Percentiles rank a stretch among this genome's conserved stretches.
Evolutionary conservation across 2,113 vertebrate species (phyloP).

Genomic region (Tauraco erythrolophus): DNA sequence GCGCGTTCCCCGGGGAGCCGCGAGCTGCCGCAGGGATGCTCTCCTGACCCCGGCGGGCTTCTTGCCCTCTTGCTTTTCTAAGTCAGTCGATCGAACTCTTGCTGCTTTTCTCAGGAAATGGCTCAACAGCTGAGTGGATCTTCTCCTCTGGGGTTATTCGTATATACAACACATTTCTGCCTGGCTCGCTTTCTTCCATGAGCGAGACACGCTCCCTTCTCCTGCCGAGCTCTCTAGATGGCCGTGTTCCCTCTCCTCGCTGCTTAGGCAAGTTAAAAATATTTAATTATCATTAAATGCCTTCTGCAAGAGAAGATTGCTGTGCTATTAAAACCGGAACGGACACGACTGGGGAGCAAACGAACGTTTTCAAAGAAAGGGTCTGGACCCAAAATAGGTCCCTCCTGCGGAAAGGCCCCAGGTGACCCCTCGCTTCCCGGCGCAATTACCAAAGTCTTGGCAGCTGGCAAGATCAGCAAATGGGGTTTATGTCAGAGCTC

Average conservation of each 20-base stretch:
- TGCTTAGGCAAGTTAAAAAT: not conserved
- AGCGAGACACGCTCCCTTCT: fast-evolving
- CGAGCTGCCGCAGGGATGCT: not conserved
- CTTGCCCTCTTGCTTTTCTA: not conserved
- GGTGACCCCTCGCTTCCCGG: not conserved
- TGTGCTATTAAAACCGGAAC: not conserved
- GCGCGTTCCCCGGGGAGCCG: not conserved
- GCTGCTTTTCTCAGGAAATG: not conserved
- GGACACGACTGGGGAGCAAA: not conserved
- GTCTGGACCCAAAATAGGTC: not conserved
- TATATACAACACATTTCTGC: not conserved
- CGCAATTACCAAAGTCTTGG: conserved; percentile 10
- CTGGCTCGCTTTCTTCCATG: not conserved
- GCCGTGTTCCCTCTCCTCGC: not conserved
- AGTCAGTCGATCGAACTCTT: not conserved
- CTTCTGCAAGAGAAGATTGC: not conserved
- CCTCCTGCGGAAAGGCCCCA: conserved; percentile 6
- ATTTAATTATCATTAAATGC: not conserved
- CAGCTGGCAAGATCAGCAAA: conserved; percentile 13
- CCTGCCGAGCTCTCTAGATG: not conserved
- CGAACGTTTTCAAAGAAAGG: not conserved
- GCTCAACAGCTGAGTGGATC: not conserved
- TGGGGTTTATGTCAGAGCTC: conserved; percentile 56
- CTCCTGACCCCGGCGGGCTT: not conserved
- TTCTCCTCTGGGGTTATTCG: not conserved